Evolutionary conservation across 2,888 invertebrate species (phyloP), one percentile per base, ranked within the genome.

Genomic region (Argyra leucocephala): DNA sequence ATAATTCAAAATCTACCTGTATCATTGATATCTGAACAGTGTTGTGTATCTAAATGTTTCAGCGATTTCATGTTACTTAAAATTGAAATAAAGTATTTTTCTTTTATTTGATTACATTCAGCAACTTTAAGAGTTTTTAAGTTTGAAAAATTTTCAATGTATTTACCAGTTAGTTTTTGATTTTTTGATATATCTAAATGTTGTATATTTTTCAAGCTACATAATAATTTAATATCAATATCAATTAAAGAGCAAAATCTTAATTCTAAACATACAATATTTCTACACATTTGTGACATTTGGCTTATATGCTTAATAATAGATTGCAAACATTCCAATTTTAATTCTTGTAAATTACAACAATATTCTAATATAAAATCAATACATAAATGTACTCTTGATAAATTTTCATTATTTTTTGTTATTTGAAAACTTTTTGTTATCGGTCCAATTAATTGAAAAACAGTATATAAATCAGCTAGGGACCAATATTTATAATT

Each of bases 301-400:
- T 59, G 22, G 23, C 23, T 23, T 23, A 59, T 24, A 23, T 59
- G 23, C 23, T 22, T 23, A 23, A 5, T 18, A 59, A 48, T 18
- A 15, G 9, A 48, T 48, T 59, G 59, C 5, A 59, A 15, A 59
- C 23, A 23, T 59, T 59, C 23, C 10, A 59, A 15, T 59, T 4
- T 18, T 59, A 59, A 59, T 23, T 12, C 18, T 1, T 18, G 15
- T 23, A 59, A 59, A 23, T 59, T 59, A 15, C 23, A 18, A 59
- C 26, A 61, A 61, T 26, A 61, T 61, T 61, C 26, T 6, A 61
- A 21, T 26, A 61, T 10, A 61, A 61, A 61, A 21, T 61, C 61
- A 24, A 26, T 24, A 61, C 24, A n/a, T 18, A 61, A 24, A 31
- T 61, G n/a, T 2, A 26, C 15, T 61, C 61, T 26, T 21, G 18